Conservation (phyloP, 2,797 vertebrate genomes). For the Tolypeutes matacus region DNA sequence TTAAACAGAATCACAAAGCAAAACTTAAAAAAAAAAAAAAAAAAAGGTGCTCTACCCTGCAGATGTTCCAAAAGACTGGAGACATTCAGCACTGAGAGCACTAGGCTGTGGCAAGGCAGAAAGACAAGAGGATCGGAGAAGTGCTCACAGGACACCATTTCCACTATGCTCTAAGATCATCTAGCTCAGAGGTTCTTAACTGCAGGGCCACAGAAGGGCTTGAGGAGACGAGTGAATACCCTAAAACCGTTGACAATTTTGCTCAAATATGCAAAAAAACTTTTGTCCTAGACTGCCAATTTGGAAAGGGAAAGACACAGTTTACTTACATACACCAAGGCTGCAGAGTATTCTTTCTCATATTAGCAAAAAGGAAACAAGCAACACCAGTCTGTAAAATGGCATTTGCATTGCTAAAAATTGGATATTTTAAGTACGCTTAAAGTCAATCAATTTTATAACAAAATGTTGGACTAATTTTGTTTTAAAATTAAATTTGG, state of each 20-base stretch:
- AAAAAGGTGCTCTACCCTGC: background rate
- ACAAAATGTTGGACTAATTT: background rate
- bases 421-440: background rate
- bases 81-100: background rate
- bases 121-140: background rate
- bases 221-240: background rate
- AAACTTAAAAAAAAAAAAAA: background rate
- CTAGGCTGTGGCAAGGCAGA: background rate
- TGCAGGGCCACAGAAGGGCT: background rate
- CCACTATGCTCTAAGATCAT: background rate
- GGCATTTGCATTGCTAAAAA: background rate
- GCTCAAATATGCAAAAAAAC: background rate
- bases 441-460: background rate
- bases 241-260: background rate
- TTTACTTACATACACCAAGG: background rate
- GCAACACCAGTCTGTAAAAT: background rate
- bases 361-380: slow-evolving; percentile 25
- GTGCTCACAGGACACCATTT: background rate
- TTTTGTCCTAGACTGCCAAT: background rate
- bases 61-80: background rate
- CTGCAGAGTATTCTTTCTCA: background rate
- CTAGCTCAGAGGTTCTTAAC: background rate
- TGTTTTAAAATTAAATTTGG: slow-evolving; percentile 3
- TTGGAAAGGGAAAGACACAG: background rate
- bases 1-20: background rate